Evolutionary conservation across 2,888 invertebrate species (phyloP).

Genomic region (Morpho deidamia): DNA sequence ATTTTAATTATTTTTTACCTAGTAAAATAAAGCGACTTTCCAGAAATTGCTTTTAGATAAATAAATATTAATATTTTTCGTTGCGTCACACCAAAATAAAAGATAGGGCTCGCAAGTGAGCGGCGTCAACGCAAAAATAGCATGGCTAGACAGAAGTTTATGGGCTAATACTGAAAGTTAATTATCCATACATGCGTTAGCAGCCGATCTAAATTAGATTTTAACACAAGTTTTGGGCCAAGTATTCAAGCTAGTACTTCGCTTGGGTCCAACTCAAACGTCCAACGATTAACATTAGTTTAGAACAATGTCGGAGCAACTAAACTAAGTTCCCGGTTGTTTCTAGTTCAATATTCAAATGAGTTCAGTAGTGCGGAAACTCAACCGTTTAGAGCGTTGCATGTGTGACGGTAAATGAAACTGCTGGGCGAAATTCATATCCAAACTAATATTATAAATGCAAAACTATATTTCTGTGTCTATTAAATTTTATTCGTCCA

Average conservation of each 20-base stretch:
- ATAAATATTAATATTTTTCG: not conserved
- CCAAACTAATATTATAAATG: no score
- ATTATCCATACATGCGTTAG: conserved; percentile 45
- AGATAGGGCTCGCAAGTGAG: conserved; percentile 16
- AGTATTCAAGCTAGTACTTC: conserved; percentile 35
- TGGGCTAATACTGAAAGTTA: conserved; percentile 42
- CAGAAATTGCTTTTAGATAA: no score
- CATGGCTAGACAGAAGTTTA: conserved; percentile 41
- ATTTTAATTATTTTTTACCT: no score
- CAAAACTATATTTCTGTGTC: no score
- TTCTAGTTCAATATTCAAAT: conserved; percentile 60
- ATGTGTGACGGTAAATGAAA: conserved; percentile 18
- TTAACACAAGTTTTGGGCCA: conserved; percentile 42
- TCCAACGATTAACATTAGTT: conserved; percentile 53
- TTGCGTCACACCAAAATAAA: conserved; percentile 7
- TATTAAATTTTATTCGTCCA: no score
- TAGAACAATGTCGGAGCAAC: conserved; percentile 47
- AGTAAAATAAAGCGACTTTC: no score
- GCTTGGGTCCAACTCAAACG: conserved; percentile 46
- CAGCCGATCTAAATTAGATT: conserved; percentile 46
- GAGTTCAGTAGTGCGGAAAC: conserved; percentile 48
- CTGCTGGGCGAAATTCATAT: not conserved
- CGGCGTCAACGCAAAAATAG: conserved; percentile 26
- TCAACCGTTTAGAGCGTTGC: conserved; percentile 37
- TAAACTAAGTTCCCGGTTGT: conserved; percentile 42